These are phyloP conservation scores for Colistium nudipinnis DNA, from an alignment of 2,113 vertebrate species.

Conservation along the genomic window DNA sequence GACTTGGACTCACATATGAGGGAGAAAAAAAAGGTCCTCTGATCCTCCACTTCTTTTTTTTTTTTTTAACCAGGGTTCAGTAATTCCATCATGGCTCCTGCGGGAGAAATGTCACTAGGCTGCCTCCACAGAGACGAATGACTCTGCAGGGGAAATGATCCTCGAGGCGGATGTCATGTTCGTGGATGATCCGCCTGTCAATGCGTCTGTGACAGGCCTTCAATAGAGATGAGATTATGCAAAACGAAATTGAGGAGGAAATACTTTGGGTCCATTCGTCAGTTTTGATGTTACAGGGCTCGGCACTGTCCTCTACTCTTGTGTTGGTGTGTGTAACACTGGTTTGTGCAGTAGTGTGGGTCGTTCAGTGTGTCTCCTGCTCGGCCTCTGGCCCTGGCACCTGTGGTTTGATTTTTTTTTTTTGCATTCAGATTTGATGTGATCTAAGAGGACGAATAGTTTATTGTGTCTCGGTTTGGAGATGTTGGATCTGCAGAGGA, in stretches of 20 bases:
- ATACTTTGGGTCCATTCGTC: too few species aligned
- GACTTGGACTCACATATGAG: conserved; percentile 37
- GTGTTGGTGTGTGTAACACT: too few species aligned
- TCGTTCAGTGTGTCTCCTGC: neutral
- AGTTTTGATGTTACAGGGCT: too few species aligned
- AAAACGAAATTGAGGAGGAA: too few species aligned
- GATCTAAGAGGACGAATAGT: neutral
- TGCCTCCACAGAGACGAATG: neutral
- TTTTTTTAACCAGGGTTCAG: conserved; percentile 1
- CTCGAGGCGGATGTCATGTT: neutral
- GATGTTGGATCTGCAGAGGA: neutral
- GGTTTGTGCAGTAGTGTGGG: too few species aligned
- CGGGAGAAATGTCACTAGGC: neutral
- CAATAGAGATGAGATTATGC: neutral
- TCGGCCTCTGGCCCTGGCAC: neutral
- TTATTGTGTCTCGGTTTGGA: neutral
- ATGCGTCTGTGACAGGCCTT: neutral
- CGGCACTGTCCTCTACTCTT: too few species aligned
- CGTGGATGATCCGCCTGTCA: neutral
- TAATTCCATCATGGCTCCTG: neutral
- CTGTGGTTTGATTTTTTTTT: too few species aligned
- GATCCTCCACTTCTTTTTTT: neutral
- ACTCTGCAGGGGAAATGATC: neutral
- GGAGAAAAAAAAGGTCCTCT: neutral
- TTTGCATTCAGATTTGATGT: too few species aligned